These are phyloP conservation scores for Lasioglossum oenotherae DNA, from an alignment of 2,888 invertebrate species.

Conservation along the genomic window DNA sequence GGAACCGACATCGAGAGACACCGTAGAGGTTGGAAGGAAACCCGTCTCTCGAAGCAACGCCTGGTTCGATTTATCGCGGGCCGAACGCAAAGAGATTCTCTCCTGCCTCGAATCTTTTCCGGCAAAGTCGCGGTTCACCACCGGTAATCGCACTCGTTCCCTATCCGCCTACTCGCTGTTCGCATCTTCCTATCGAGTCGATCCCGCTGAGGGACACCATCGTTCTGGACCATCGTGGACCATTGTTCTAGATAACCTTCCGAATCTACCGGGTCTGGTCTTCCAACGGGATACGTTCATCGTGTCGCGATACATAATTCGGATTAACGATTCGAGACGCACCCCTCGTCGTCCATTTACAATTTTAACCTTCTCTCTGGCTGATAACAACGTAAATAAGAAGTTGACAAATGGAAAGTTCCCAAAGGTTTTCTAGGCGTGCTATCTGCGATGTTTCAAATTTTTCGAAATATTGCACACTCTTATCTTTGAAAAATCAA, in stretches of 20 bases:
- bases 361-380: no score
- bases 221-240: neutral
- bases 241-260: neutral
- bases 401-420: no score
- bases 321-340: no score
- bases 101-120: constrained; percentile 34
- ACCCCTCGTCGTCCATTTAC: no score
- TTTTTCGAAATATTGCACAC: no score
- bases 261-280: constrained; percentile 43
- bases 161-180: constrained; percentile 5
- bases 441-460: no score
- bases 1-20: constrained; percentile 81
- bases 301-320: no score
- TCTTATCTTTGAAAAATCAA: no score
- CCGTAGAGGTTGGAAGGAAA: constrained; percentile 81
- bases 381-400: no score
- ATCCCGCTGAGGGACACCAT: neutral
- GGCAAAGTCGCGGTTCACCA: constrained; percentile 34
- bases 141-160: constrained; percentile 22
- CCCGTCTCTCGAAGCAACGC: constrained; percentile 78
- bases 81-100: constrained; percentile 64
- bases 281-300: neutral
- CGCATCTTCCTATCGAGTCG: neutral
- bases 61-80: constrained; percentile 78
- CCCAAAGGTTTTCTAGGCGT: no score